A percentile compares a stretch with the other conserved stretches of the same genome.
phyloP scores from a whole-genome alignment of 2,113 vertebrate genomes.

The Platysternon megacephalum region DNA sequence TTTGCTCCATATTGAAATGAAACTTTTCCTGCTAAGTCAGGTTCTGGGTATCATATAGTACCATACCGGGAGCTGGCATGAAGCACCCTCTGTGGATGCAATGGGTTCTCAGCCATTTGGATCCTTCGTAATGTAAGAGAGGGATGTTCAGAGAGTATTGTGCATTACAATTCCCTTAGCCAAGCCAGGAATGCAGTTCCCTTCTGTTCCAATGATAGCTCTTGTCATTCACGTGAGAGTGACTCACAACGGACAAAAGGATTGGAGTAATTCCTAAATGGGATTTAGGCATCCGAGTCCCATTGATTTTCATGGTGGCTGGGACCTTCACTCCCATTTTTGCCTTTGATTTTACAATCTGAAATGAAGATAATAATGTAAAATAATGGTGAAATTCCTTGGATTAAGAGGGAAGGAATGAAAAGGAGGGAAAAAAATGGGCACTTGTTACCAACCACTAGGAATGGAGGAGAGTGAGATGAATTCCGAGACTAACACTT shows the following conservation, averaged over 20 bases:
- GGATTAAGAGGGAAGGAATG: background rate
- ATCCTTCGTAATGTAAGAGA: background rate
- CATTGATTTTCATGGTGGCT: background rate
- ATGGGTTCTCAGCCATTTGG: background rate
- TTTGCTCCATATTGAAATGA: background rate
- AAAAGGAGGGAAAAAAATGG: background rate
- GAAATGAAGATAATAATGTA: background rate
- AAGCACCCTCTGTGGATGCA: background rate
- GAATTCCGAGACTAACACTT: constrained; percentile 38
- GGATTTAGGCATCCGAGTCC: background rate
- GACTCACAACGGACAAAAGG: background rate
- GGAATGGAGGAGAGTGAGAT: constrained; percentile 34
- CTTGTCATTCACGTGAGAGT: background rate
- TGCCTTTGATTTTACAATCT: background rate
- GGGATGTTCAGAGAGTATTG: background rate
- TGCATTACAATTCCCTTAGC: background rate
- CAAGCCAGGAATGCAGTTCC: background rate
- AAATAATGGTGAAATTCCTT: background rate
- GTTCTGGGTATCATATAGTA: background rate
- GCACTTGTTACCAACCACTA: constrained; percentile 42
- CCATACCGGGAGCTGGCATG: background rate
- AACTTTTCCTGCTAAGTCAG: background rate
- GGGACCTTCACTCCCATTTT: background rate
- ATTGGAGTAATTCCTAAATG: background rate
- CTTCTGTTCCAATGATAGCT: background rate